Percentiles rank a stretch among this genome's conserved stretches.
phyloP scores from a whole-genome alignment of 2,113 vertebrate species.

The Scophthalmus maximus region DNA sequence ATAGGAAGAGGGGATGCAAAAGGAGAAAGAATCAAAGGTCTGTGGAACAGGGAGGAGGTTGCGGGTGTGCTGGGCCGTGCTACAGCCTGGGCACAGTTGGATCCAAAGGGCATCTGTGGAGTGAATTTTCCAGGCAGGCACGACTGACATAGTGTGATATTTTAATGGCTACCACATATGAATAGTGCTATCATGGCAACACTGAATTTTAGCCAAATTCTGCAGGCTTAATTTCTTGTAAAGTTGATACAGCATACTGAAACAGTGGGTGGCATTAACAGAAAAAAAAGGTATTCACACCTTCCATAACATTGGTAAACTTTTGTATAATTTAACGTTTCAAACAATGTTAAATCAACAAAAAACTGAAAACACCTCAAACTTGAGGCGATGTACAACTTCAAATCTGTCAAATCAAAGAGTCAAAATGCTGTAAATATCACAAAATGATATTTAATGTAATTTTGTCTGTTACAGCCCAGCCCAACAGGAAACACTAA shows the following conservation, averaged over 20 bases:
- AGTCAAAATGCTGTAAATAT: not conserved
- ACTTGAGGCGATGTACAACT: not conserved
- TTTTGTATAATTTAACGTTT: slow-evolving; percentile 13
- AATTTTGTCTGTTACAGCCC: not conserved
- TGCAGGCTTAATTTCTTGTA: slow-evolving; percentile 53
- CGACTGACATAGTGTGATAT: slow-evolving; percentile 36
- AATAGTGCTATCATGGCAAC: slow-evolving; percentile 49
- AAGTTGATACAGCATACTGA: slow-evolving; percentile 67
- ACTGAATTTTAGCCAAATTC: slow-evolving; percentile 61
- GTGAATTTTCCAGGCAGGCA: slow-evolving; percentile 30
- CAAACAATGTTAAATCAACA: too few species aligned
- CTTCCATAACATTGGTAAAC: slow-evolving; percentile 29
- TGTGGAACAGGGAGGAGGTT: slow-evolving; percentile 54
- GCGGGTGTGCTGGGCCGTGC: slow-evolving; percentile 37
- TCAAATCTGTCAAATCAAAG: not conserved
- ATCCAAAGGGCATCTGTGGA: slow-evolving; percentile 48
- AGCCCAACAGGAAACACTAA: slow-evolving; percentile 17
- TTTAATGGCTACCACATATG: slow-evolving; percentile 52
- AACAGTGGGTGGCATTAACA: slow-evolving; percentile 56
- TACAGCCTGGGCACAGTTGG: slow-evolving; percentile 43
- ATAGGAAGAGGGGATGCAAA: slow-evolving; percentile 49
- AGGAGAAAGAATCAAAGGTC: slow-evolving; percentile 66
- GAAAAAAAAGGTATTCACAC: slow-evolving; percentile 42
- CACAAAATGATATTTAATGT: not conserved
- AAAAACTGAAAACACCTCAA: not conserved